These are phyloP conservation scores for Sapajus apella DNA, from an alignment of 2,113 vertebrate species.

Conservation along the genomic window DNA sequence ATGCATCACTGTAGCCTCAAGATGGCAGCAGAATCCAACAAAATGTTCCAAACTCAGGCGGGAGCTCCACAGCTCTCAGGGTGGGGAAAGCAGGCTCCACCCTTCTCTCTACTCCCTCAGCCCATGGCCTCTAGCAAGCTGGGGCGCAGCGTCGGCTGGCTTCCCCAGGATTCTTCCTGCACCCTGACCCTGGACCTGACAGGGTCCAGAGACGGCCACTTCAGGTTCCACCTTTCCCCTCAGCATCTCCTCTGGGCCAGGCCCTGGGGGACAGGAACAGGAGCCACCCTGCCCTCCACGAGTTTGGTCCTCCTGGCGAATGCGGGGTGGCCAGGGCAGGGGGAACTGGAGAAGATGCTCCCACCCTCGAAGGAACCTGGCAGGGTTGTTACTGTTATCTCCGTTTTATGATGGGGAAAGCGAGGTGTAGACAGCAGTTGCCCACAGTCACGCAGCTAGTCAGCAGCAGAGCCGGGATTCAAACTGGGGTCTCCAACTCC, in stretches of 20 bases:
- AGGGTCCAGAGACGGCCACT: neutral
- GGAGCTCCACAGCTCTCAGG: fast-evolving
- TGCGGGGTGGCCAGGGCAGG: neutral
- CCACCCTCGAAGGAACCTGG: neutral
- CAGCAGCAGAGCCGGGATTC: neutral
- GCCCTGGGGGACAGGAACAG: neutral
- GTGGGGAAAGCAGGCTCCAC: fast-evolving
- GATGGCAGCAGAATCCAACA: slow-evolving; percentile 69
- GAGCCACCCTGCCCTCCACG: neutral
- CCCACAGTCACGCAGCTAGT: neutral
- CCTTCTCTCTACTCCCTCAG: fast-evolving
- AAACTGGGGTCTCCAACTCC: neutral
- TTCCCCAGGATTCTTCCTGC: neutral
- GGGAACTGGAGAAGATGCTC: neutral
- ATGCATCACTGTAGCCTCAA: neutral
- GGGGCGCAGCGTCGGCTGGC: fast-evolving
- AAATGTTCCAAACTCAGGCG: neutral
- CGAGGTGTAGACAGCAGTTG: neutral
- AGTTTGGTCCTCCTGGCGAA: neutral
- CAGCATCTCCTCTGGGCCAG: neutral
- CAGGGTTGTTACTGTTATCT: neutral
- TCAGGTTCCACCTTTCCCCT: neutral
- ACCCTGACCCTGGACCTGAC: neutral
- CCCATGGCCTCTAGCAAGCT: neutral
- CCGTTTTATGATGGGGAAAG: neutral